Evolutionary conservation across 2,113 vertebrate genomes (phyloP).

Genomic region (Callaeas wilsoni): DNA sequence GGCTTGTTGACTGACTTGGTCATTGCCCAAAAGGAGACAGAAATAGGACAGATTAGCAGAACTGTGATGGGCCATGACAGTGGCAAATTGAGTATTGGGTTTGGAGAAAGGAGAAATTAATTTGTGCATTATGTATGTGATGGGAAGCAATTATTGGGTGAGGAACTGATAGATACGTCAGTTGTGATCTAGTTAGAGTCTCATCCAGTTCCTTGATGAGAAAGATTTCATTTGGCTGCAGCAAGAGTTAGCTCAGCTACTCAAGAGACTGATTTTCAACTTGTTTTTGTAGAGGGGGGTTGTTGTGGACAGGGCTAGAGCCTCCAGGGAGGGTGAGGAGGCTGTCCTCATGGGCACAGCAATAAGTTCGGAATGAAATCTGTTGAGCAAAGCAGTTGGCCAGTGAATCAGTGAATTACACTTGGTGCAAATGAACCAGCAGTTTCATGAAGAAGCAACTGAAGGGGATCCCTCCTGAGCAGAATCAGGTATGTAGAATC

Average conservation of each 20-base stretch:
- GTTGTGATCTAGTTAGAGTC: background rate
- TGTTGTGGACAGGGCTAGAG: background rate
- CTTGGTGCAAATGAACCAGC: background rate
- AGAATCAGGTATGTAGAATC: background rate
- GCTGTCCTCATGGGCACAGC: background rate
- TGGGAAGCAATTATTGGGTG: background rate
- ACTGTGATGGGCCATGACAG: background rate
- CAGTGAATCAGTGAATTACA: background rate
- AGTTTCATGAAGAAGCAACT: background rate
- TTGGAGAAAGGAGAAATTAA: background rate
- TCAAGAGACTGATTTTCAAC: conserved; percentile 13
- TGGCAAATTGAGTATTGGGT: background rate
- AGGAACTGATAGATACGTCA: conserved; percentile 24
- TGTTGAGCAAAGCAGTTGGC: background rate
- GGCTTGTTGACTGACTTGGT: background rate
- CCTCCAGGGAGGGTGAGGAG: background rate
- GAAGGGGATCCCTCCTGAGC: background rate
- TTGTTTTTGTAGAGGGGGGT: background rate
- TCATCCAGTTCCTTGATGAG: background rate
- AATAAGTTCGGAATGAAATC: background rate
- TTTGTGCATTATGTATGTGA: background rate
- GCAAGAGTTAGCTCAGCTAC: background rate
- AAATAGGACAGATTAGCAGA: background rate
- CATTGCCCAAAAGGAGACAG: background rate
- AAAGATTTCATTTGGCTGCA: background rate